These are phyloP conservation scores for Diarsia dahlii DNA, from an alignment of 2,888 invertebrate species.

Conservation along the genomic window DNA sequence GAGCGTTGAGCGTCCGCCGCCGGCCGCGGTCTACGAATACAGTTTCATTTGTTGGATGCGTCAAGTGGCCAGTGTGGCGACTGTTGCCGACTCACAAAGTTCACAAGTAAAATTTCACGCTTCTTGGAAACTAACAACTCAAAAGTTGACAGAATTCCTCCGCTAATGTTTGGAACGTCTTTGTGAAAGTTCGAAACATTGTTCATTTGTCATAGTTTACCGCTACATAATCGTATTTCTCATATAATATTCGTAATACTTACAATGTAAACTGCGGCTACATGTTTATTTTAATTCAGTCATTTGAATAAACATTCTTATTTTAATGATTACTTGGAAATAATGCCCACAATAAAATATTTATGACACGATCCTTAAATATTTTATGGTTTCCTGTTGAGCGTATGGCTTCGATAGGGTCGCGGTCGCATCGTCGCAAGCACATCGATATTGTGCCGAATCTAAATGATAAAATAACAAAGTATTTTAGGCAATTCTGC, in stretches of 20 bases:
- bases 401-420: constrained; percentile 7
- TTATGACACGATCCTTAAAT: constrained; percentile 53
- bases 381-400: constrained; percentile 55
- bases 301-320: constrained; percentile 54
- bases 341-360: constrained; percentile 57
- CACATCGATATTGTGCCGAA: constrained; percentile 34
- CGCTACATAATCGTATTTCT: constrained; percentile 30
- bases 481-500: constrained; percentile 19
- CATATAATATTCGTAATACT: constrained; percentile 15
- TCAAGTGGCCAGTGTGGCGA: constrained; percentile 63
- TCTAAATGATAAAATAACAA: constrained; percentile 14
- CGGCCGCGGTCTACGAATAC: constrained; percentile 69
- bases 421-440: constrained; percentile 11
- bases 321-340: constrained; percentile 58
- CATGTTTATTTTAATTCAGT: constrained; percentile 46
- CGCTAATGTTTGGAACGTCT: constrained; percentile 60
- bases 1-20: constrained; percentile 72
- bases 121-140: constrained; percentile 65
- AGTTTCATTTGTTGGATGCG: constrained; percentile 75
- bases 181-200: constrained; percentile 63
- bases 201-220: constrained; percentile 57
- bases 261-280: constrained; percentile 32
- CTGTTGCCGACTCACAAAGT: constrained; percentile 60
- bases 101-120: constrained; percentile 70
- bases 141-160: constrained; percentile 58